A percentile compares a stretch with the other conserved stretches of the same genome.
phyloP scores from a whole-genome alignment of 2,113 vertebrate genomes.

The Osmerus mordax region DNA sequence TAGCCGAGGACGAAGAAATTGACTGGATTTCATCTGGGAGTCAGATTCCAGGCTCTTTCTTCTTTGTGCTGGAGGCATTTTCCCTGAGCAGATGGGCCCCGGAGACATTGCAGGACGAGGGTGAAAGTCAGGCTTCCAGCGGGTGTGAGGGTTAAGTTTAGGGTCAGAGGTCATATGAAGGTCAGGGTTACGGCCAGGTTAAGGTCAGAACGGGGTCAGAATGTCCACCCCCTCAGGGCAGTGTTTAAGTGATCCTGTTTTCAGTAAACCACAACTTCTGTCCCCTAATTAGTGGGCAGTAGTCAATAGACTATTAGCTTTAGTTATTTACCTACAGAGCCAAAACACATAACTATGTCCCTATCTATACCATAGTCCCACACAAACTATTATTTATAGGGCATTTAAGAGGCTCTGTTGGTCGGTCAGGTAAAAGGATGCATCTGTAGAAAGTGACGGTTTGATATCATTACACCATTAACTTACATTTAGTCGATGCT shows the following conservation, averaged over 20 bases:
- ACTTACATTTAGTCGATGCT: too few relatives aligned
- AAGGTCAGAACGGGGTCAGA: constrained; percentile 61
- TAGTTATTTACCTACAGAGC: too few relatives aligned
- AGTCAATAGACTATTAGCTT: neutral
- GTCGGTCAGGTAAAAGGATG: too few relatives aligned
- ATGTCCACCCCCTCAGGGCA: constrained; percentile 51
- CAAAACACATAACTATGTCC: too few relatives aligned
- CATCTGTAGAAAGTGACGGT: too few relatives aligned
- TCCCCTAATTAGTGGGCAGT: constrained; percentile 27
- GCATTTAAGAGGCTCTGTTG: too few relatives aligned
- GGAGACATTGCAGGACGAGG: constrained; percentile 55
- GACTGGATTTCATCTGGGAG: constrained; percentile 54
- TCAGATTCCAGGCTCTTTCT: constrained; percentile 44
- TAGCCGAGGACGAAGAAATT: constrained; percentile 52
- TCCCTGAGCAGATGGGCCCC: constrained; percentile 67
- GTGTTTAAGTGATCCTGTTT: constrained; percentile 47
- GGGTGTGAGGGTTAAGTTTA: constrained; percentile 73
- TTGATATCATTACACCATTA: too few relatives aligned
- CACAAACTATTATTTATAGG: too few relatives aligned
- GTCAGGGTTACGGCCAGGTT: constrained; percentile 71
- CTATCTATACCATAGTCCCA: too few relatives aligned
- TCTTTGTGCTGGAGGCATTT: constrained; percentile 24
- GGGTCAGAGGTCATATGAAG: constrained; percentile 59
- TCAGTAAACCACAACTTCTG: neutral
- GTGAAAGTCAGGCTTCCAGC: constrained; percentile 51